Percentiles rank a stretch among this genome's conserved stretches.
phyloP scores from a whole-genome alignment of 2,888 invertebrate species.

The Xestia c-nigrum region DNA sequence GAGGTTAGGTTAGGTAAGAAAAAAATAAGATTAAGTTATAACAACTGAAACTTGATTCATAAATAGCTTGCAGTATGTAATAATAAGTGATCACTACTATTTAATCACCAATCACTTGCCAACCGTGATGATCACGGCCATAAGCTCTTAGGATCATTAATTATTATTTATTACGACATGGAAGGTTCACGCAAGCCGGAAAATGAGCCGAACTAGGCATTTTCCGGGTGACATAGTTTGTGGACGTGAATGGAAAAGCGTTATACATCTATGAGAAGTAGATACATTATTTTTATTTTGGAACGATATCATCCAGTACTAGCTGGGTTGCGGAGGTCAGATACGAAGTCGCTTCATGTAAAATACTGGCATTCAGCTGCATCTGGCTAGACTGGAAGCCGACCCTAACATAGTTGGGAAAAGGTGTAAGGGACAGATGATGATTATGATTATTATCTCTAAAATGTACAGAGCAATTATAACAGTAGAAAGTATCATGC shows the following conservation, averaged over 20 bases:
- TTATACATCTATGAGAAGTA: not conserved
- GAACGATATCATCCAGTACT: not conserved
- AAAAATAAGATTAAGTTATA: no score
- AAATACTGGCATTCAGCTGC: no score
- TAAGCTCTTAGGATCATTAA: constrained; percentile 46
- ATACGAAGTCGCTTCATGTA: no score
- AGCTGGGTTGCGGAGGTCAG: no score
- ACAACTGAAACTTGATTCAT: no score
- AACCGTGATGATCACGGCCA: constrained; percentile 40
- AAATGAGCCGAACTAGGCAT: constrained; percentile 41
- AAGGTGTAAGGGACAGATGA: no score
- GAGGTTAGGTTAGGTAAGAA: no score
- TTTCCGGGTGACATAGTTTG: constrained; percentile 41
- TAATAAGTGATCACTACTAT: constrained; percentile 3
- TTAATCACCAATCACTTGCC: constrained; percentile 49
- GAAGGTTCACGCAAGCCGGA: constrained; percentile 29
- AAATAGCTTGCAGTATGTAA: no score
- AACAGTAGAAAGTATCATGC: not conserved
- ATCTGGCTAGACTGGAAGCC: no score
- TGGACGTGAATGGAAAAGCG: constrained; percentile 10
- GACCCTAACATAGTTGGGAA: no score
- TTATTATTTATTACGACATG: constrained; percentile 52
- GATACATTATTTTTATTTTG: constrained; percentile 6
- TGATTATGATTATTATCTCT: no score
- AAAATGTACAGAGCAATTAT: not conserved